Percentiles rank a stretch among this genome's conserved stretches.
These are phyloP conservation scores for Penaeus chinensis DNA, from an alignment of 1,140 invertebrate genomes.

Conservation along the genomic window DNA sequence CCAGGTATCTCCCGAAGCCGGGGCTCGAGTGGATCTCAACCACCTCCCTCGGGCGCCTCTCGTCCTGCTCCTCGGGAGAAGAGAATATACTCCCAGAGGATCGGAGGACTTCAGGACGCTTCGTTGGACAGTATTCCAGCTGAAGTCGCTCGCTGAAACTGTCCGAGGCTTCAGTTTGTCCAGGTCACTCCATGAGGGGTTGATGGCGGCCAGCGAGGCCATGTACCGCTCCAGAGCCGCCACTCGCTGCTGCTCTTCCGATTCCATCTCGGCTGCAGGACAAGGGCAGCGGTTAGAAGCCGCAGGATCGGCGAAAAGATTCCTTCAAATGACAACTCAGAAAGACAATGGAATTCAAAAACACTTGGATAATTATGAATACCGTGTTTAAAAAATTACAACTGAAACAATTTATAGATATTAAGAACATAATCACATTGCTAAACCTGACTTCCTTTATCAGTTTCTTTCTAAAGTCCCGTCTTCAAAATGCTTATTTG, in stretches of 20 bases:
- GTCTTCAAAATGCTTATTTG: too few relatives aligned
- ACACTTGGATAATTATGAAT: too few relatives aligned
- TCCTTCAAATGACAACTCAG: too few relatives aligned
- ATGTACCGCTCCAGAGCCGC: slow-evolving; percentile 27
- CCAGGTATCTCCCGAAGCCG: slow-evolving; percentile 75
- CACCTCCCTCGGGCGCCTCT: not conserved
- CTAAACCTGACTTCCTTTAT: too few relatives aligned
- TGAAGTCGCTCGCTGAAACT: slow-evolving; percentile 25
- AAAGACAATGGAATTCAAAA: too few relatives aligned
- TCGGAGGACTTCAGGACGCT: slow-evolving; percentile 17
- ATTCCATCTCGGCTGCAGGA: not conserved
- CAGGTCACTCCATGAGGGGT: not conserved
- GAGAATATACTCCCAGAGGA: not conserved
- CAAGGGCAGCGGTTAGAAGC: too few relatives aligned
- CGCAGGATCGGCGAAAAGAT: too few relatives aligned
- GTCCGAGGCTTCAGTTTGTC: not conserved
- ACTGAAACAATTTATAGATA: too few relatives aligned
- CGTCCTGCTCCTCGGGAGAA: not conserved
- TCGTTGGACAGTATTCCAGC: slow-evolving; percentile 21
- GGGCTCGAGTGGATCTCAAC: slow-evolving; percentile 63
- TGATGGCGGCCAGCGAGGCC: slow-evolving; percentile 23
- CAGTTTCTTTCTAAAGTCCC: too few relatives aligned
- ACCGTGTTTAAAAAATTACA: too few relatives aligned
- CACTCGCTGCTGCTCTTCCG: not conserved
- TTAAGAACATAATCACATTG: too few relatives aligned